These are phyloP conservation scores for Pogonomyrmex californicus DNA, from an alignment of 1,140 invertebrate species.

Conservation along the genomic window DNA sequence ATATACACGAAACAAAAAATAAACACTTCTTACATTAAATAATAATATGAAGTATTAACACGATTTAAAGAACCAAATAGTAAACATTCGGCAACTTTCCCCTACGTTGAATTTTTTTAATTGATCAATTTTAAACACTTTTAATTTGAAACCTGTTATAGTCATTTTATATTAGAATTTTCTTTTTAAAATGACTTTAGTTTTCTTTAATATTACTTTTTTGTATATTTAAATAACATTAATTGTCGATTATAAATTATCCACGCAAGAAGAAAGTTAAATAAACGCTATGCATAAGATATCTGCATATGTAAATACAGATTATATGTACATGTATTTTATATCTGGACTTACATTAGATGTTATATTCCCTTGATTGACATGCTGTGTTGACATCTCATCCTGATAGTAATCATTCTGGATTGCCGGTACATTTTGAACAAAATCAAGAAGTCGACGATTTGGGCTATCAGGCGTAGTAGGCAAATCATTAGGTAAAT, in stretches of 20 bases:
- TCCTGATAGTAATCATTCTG: constrained; percentile 85
- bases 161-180: too few relatives aligned
- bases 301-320: neutral
- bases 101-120: too few relatives aligned
- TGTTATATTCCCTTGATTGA: constrained; percentile 83
- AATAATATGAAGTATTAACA: too few relatives aligned
- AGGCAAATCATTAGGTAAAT: constrained; percentile 87
- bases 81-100: too few relatives aligned
- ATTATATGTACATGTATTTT: neutral
- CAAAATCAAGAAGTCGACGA: constrained; percentile 86
- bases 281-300: neutral
- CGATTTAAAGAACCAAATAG: too few relatives aligned
- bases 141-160: too few relatives aligned
- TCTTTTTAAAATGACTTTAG: too few relatives aligned
- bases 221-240: neutral
- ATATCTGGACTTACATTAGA: constrained; percentile 83
- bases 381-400: constrained; percentile 82
- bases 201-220: too few relatives aligned
- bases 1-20: too few relatives aligned
- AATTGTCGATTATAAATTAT: constrained; percentile 2
- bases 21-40: too few relatives aligned
- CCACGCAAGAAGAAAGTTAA: neutral
- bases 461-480: constrained; percentile 86
- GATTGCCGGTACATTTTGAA: constrained; percentile 84
- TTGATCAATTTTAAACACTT: too few relatives aligned